Evolutionary conservation across 2,888 invertebrate species (phyloP), one percentile per base, ranked within the genome.

Genomic region (Tachystola acroxantha): DNA sequence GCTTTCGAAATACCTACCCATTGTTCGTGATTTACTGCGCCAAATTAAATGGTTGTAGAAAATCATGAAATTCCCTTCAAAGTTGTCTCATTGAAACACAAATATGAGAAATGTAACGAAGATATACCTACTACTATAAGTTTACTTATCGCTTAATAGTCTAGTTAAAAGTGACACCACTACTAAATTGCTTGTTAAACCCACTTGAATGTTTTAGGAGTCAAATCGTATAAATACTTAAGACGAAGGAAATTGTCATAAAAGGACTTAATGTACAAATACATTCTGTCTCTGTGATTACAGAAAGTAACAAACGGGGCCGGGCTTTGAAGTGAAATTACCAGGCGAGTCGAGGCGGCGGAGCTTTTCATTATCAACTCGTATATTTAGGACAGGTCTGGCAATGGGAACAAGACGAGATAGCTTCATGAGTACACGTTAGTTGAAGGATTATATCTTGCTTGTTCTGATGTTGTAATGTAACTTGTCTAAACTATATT

Each of bases 331-430:
- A 69, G 72, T 70, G 57, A 70, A 76, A 81, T 80, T 75, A 74
- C 66, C 61, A 53, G 58, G 57, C 57, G 56, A 61, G 57, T 45
- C 43, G 50, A 64, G 63, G 64, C 66, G 60, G 59, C 62, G 58
- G 53, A 68, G 73, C 72, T 78, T 80, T 80, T 79, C 79, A 81
- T 81, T 82, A 79, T 75, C 75, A 77, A 78, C 71, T 73, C 64
- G 73, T 69, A 68, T 62, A 79, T 77, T 72, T 73, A 72, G 74
- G 72, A 54, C 29, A 35, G 19, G 25, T 11, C 52, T 12, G 57
- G 50, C 53, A 60, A 55, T 43, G 53, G 50, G 51, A 57, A 60
- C 54, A 61, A 54, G 53, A 51, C 51, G 42, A 41, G 40, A 39
- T 40, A 48, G 50, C 48, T 43, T 43, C 50, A 45, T 42, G 43